Base-by-base conservation (phyloP, 2,113 vertebrate species). In the Campylorhamphus procurvoides region DNA sequence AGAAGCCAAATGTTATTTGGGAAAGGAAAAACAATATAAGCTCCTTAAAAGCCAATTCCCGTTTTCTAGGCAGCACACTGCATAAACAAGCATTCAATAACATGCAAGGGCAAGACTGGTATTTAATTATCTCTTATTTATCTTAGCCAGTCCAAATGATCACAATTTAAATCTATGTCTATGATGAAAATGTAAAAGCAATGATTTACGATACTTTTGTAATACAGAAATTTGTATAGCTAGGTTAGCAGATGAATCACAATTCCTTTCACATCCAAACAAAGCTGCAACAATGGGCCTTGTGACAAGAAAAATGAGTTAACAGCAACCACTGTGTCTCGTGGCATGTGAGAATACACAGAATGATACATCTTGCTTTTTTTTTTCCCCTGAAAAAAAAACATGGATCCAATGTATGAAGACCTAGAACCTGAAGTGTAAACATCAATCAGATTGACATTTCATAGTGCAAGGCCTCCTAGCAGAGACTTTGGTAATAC, bases 301-400 rank as follows among this genome's bases (percentile, higher is more conserved):
- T 81, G 64, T 75, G 89, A 94, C 68, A 93, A 96, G 94, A 95
- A 93, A 96, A 93, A 95, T 89, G 80, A 90, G 60, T 90, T 84
- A 93, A 95, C 79, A 95, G 49, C 29, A 89, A 87, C 47, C 83
- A 63, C 46, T 67, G 35, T 92, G 83, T 87, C 69, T 89, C 0
- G 0, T 92, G 89, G 69, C 73, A 92, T 1, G 0, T 92, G 73
- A 3, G 25, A 84, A 90, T 85, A 76, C 66, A 82, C 52, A 79
- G 52, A 89, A 81, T 18, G 3, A 77, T 85, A 76, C 4, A 74
- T 67, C 86, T 94, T 86, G 14, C 12, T 39, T 25, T 31, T 59
- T 87, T 24, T 13, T 46, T n/a, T 49, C 25, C 2, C 16, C 6
- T 20, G 23, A 64, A 50, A 50, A 49, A 64, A 91, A 73, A 31